Conservation (phyloP, 2,888 invertebrate species). For the Horisme vitalbata region DNA sequence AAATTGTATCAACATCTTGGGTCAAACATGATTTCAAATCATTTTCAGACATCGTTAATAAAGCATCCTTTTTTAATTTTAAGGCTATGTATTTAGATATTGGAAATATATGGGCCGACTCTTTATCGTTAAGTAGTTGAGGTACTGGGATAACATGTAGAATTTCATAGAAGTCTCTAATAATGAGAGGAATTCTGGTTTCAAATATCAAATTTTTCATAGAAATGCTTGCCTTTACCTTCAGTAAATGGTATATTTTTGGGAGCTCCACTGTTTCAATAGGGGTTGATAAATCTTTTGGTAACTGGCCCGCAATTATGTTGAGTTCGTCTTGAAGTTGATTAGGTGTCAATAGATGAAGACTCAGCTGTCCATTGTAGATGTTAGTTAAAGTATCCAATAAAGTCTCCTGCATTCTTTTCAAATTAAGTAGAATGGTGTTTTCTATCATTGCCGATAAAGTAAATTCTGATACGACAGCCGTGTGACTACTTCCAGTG, state of each 20-base stretch:
- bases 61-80: conserved; percentile 1
- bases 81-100: background rate
- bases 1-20: background rate
- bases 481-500: no score
- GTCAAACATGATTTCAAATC: background rate
- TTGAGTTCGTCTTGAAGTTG: background rate
- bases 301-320: background rate
- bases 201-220: conserved; percentile 29
- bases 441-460: background rate
- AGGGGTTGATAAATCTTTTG: background rate
- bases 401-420: background rate
- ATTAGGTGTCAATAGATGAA: background rate
- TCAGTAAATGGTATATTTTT: conserved; percentile 6
- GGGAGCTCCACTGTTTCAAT: background rate
- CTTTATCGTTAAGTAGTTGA: background rate
- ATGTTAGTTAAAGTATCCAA: background rate
- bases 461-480: no score
- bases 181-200: conserved; percentile 26
- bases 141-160: background rate
- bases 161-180: background rate
- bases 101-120: background rate
- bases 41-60: background rate
- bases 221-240: conserved; percentile 22
- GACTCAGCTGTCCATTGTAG: background rate
- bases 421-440: background rate